Base-by-base conservation (phyloP, 1,140 invertebrate genomes). In the Rhopalosiphum maidis region DNA sequence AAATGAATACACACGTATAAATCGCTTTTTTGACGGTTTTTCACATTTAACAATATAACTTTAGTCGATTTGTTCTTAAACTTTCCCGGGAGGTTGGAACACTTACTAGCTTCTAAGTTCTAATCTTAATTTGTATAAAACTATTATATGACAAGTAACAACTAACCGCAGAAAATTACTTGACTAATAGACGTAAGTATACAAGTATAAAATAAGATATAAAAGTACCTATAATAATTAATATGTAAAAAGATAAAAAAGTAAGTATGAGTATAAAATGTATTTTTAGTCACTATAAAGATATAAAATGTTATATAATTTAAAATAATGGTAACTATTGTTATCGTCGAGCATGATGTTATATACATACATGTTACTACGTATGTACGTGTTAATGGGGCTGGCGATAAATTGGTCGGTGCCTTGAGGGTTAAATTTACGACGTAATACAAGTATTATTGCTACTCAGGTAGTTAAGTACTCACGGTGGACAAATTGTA, bases 401-500 rank as follows among this genome's bases (percentile, higher is more conserved):
- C 30, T 15, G 55, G 0, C 55, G 0, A 46, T 46, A 46, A 46
- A 60, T 9, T 18, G 60, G 60, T 0, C 3, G 4, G n/a, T 30
- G n/a, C 9, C 3, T 68, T 30, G 60, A 68, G 25, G n/a, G n/a
- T n/a, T 77, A 35, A 77, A 35, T 77, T n/a, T 15, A n/a, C 60
- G 4, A 35, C 6, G 30, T 21, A 77, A n/a, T 77, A n/a, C 60
- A n/a, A n/a, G 15, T 4, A 30, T 15, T 18, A 5, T 25, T 4
- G 8, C 23, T 41, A 25, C 8, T 25, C 37, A 68, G 23, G 25
- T 25, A 21, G 15, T 0, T 51, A 1, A 25, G 41, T 54, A 86
- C 82, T 93, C 83, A 93, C 91, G 1, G 41, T 8, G 68, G 82
- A 83, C 35, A 93, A 41, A 93, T 55, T 86, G 68, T 41, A n/a